Base-by-base conservation (phyloP, 23 tunicate species). In the Ciona savignyi region DNA sequence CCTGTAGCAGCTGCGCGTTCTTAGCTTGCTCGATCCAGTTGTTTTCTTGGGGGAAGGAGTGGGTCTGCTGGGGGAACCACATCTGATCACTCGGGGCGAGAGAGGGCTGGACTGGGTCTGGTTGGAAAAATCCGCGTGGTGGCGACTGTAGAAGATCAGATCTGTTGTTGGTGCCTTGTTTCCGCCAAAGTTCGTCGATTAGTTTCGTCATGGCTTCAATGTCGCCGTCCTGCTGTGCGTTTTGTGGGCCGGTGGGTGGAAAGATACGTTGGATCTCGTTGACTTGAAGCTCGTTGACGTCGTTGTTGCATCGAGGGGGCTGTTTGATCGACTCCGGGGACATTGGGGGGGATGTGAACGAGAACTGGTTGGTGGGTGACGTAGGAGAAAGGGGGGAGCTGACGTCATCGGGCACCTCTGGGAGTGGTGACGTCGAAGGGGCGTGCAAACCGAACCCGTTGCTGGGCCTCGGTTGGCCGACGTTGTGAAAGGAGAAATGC, bases 351-450 rank as follows among this genome's bases (percentile, higher is more conserved):
- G 80, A 78, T 6, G 87, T 63, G 4, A 70, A 33, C 3, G 87
- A 65, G 4, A 70, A 33, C n/a, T 64, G 67, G 34, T 11, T 48
- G 9, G 81, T 33, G 32, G 34, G 27, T 68, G 72, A 20, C 21
- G 76, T n/a, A 2, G 76, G 33, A 3, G 70, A 64, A 0, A 63
- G 64, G n/a, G 34, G 78, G 33, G 63, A 32, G 49, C 33, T 65
- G n/a, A 27, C 72, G 35, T 88, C 86, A 68, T 88, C 96, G 1
- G 96, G 96, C 9, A 88, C 73, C 30, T 88, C 86, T 3, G 83
- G 96, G 19, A 88, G 69, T 11, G 87, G 87, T 35, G 87, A 82
- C 26, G 80, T 77, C 2, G 83, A 77, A 4, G 79, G 87, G 30
- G 80, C 42, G 34, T 70, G 82, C 11, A 32, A 51, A 0, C 76